Conservation (phyloP, 2,797 vertebrate genomes). For the Leucoraja ocellata region DNA sequence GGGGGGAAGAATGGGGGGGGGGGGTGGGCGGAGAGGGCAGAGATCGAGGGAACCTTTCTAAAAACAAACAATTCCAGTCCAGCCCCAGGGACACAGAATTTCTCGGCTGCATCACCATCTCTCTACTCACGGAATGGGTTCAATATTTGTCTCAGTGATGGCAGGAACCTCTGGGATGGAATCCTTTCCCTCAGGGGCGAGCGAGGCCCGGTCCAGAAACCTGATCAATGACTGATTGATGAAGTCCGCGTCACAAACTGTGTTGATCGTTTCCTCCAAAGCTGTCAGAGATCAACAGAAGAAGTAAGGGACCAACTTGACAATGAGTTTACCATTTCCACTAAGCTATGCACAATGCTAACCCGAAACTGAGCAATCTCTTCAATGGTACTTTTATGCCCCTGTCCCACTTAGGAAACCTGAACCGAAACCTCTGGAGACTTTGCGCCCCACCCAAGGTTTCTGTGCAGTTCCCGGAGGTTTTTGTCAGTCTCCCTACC, state of each 20-base stretch:
- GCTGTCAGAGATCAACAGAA: slow-evolving; percentile 45
- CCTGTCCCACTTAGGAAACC: too few relatives aligned
- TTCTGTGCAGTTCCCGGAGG: too few relatives aligned
- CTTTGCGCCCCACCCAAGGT: too few relatives aligned
- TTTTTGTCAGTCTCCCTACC: too few relatives aligned
- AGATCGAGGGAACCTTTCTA: background rate
- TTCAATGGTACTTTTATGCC: too few relatives aligned
- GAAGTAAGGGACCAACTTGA: background rate
- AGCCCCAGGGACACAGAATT: background rate
- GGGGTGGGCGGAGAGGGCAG: too few relatives aligned
- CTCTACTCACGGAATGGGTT: background rate
- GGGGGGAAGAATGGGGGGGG: too few relatives aligned
- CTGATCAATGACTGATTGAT: slow-evolving; percentile 65
- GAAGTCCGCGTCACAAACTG: slow-evolving; percentile 64
- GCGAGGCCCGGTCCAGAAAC: slow-evolving; percentile 51
- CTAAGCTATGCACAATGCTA: too few relatives aligned
- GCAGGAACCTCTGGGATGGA: too few relatives aligned
- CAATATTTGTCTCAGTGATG: background rate
- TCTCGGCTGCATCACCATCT: background rate
- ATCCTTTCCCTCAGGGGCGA: background rate
- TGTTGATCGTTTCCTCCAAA: slow-evolving; percentile 56
- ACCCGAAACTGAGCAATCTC: too few relatives aligned
- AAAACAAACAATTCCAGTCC: background rate
- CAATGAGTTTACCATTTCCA: background rate
- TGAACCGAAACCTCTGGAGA: too few relatives aligned